phyloP scores from a whole-genome alignment of 2,797 vertebrate genomes.

The Halcyon leucocephala region DNA sequence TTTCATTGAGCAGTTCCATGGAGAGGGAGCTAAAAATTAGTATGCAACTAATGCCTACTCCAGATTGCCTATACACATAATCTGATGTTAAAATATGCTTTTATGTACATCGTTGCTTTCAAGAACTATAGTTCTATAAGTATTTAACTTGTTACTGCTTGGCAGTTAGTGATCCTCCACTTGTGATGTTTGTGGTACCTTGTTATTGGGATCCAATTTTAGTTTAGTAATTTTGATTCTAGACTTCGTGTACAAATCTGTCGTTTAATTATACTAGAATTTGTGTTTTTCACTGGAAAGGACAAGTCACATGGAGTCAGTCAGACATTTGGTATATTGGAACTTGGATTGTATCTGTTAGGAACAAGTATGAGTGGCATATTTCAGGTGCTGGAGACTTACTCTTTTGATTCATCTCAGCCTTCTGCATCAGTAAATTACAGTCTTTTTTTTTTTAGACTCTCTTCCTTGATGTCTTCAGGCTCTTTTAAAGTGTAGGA shows the following conservation, averaged over 20 bases:
- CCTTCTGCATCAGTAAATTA: not conserved
- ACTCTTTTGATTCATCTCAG: not conserved
- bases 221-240: not conserved
- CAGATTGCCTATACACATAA: not conserved
- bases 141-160: not conserved
- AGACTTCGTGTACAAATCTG: rapidly evolving
- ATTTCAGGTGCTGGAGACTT: not conserved
- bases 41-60: not conserved
- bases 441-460: not conserved
- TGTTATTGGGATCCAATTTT: not conserved
- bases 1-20: not conserved
- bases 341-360: not conserved
- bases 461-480: not conserved
- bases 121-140: not conserved
- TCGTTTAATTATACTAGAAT: not conserved
- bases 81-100: not conserved
- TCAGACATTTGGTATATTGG: not conserved
- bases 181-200: not conserved
- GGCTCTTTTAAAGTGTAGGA: not conserved
- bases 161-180: not conserved
- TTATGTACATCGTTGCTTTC: not conserved
- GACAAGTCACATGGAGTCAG: not conserved
- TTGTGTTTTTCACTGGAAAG: rapidly evolving
- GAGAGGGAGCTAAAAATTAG: not conserved
- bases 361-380: not conserved